Conservation (phyloP, 2,113 vertebrate genomes). For the Bettongia penicillata region DNA sequence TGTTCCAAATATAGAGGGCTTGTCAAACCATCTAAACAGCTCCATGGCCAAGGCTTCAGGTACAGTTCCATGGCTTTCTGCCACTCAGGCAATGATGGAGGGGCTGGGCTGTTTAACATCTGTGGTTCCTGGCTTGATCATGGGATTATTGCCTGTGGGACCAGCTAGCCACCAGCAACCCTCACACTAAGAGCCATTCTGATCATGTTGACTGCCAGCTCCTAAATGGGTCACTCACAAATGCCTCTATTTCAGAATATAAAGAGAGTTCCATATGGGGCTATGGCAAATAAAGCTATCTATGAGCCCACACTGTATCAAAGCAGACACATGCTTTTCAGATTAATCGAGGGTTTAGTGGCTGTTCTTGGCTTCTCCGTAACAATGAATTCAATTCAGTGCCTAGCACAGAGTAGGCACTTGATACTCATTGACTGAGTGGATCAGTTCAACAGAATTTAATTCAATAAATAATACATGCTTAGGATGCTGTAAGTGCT, state of each 20-base stretch:
- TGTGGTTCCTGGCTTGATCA: slow-evolving; percentile 36
- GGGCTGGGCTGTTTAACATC: neutral
- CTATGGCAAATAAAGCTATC: accelerated
- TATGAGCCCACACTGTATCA: neutral
- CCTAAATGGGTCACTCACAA: neutral
- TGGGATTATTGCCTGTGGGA: slow-evolving; percentile 5
- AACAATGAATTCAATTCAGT: neutral
- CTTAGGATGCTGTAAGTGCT: neutral
- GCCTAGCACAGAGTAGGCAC: neutral
- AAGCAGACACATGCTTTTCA: neutral
- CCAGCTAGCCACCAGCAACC: neutral
- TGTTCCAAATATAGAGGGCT: neutral
- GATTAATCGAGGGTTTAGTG: neutral
- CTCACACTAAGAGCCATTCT: slow-evolving; percentile 1
- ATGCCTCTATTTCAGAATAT: neutral
- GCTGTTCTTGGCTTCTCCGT: neutral
- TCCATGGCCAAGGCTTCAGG: neutral
- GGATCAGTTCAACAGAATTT: neutral
- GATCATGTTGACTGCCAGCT: slow-evolving; percentile 6
- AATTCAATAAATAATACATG: neutral
- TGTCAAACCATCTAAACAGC: neutral
- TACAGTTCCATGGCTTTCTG: neutral
- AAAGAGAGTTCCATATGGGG: neutral
- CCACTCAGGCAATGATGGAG: neutral
- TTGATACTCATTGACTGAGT: neutral